Conservation (phyloP, 2,113 vertebrate genomes). For the Rissa tridactyla region DNA sequence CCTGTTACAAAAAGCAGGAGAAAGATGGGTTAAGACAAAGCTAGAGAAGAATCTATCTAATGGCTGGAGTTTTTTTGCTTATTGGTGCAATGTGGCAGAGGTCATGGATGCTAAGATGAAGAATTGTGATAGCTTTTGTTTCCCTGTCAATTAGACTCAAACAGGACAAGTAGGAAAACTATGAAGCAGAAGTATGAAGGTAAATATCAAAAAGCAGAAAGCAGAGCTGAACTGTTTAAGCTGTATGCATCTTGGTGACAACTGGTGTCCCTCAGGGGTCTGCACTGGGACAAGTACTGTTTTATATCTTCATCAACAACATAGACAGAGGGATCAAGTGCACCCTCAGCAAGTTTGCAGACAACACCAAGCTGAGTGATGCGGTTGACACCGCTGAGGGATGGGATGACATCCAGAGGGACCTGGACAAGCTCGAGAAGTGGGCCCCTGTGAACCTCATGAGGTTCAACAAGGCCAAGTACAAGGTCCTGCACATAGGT, state of each 20-base stretch:
- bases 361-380: background rate
- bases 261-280: background rate
- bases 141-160: background rate
- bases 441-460: background rate
- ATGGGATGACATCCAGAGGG: background rate
- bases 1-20: background rate
- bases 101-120: background rate
- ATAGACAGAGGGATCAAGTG: background rate
- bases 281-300: background rate
- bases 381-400: background rate
- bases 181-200: background rate
- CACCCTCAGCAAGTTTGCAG: background rate
- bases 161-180: background rate
- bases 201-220: background rate
- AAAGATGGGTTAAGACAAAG: background rate
- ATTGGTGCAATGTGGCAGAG: background rate
- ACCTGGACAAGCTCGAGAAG: background rate
- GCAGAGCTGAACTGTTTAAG: background rate
- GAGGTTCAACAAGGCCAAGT: background rate
- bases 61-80: background rate
- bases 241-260: background rate
- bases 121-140: background rate
- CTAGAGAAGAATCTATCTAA: background rate
- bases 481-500: background rate
- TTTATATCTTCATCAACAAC: background rate